Evolutionary conservation across 2,113 vertebrate species (phyloP).

Genomic region (Passer domesticus): DNA sequence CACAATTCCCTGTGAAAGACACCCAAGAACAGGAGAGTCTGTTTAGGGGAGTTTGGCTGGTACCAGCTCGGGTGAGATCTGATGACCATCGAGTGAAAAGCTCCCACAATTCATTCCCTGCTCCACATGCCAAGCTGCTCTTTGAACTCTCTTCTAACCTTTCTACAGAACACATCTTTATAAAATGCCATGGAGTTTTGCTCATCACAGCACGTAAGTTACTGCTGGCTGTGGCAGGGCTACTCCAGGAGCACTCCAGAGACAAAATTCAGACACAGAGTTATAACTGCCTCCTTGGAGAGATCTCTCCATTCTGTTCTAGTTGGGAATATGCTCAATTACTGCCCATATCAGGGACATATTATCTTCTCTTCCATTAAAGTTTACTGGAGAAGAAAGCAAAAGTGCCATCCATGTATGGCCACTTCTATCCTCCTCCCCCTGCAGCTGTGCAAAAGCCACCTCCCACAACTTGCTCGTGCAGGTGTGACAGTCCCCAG

Average conservation of each 20-base stretch:
- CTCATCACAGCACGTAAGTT: fast-evolving
- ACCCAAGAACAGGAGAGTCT: neutral
- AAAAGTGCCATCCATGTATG: neutral
- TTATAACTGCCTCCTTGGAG: neutral
- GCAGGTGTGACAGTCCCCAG: fast-evolving
- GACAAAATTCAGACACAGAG: neutral
- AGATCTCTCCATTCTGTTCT: neutral
- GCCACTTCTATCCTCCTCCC: neutral
- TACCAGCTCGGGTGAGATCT: neutral
- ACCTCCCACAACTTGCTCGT: fast-evolving
- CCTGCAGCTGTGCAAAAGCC: neutral
- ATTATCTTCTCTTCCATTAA: neutral
- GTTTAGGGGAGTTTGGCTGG: neutral
- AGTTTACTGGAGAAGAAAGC: neutral
- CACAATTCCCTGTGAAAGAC: neutral
- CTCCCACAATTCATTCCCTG: neutral
- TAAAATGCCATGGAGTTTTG: neutral
- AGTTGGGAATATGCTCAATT: neutral
- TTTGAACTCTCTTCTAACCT: neutral
- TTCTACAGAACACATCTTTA: neutral
- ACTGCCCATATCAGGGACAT: neutral
- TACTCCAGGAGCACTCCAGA: neutral
- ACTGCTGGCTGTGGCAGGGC: neutral
- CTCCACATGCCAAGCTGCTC: fast-evolving
- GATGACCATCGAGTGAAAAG: neutral